Conservation (phyloP, 2,888 invertebrate species). For the Anodontia alba region DNA sequence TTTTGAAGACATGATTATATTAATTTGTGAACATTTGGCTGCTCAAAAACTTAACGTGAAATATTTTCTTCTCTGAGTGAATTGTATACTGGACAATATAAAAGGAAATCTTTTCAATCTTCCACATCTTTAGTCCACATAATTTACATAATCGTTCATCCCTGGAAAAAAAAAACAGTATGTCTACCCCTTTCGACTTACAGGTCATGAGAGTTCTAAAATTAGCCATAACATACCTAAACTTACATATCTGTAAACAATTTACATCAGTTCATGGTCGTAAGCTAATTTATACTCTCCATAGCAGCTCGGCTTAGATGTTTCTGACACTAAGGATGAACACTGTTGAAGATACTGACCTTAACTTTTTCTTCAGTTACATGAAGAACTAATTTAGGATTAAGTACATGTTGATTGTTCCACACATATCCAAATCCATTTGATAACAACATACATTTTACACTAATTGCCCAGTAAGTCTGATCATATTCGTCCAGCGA, state of each 20-base stretch:
- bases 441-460: too few species aligned
- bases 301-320: neutral
- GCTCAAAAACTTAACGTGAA: neutral
- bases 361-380: neutral
- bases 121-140: neutral
- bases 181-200: too few species aligned
- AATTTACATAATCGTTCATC: neutral
- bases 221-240: neutral
- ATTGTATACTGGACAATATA: neutral
- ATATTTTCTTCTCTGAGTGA: neutral
- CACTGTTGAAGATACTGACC: conserved; percentile 1
- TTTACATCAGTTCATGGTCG: conserved; percentile 8
- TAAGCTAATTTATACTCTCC: neutral
- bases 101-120: neutral
- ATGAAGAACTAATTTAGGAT: neutral
- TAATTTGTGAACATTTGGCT: neutral
- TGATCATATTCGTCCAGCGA: neutral
- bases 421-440: conserved; percentile 5
- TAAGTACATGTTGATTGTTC: neutral
- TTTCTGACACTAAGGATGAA: too few species aligned
- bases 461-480: neutral
- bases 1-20: neutral
- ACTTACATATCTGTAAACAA: neutral
- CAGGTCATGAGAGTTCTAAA: conserved; percentile 13
- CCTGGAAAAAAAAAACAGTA: neutral